These are phyloP conservation scores for Polia nebulosa DNA, from an alignment of 2,888 invertebrate genomes.

Conservation along the genomic window DNA sequence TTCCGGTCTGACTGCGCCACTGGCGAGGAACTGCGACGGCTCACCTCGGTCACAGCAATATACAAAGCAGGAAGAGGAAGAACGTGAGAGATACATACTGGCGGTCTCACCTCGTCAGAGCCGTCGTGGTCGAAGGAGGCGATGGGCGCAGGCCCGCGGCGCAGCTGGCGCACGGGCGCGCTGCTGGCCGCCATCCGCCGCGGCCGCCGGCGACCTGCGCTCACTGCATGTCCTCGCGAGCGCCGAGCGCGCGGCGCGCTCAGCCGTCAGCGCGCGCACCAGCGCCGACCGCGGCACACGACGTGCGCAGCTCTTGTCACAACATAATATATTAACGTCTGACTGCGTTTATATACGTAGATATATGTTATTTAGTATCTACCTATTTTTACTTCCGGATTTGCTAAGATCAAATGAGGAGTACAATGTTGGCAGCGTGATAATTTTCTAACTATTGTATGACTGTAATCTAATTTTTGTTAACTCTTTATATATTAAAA, in stretches of 20 bases:
- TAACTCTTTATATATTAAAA: too few species aligned
- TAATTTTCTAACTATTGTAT: not conserved
- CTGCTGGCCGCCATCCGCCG: slow-evolving; percentile 74
- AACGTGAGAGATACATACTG: slow-evolving; percentile 89
- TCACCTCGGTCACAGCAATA: slow-evolving; percentile 8
- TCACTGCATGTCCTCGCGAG: slow-evolving; percentile 40
- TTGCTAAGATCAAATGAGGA: not conserved
- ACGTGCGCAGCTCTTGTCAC: not conserved
- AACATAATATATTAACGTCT: slow-evolving; percentile 21
- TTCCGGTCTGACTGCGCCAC: not conserved
- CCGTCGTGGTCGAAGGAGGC: slow-evolving; percentile 97
- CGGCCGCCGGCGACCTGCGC: slow-evolving; percentile 43
- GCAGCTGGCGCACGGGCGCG: slow-evolving; percentile 91
- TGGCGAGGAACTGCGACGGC: not conserved
- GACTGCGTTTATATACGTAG: not conserved
- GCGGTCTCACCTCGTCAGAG: slow-evolving; percentile 93
- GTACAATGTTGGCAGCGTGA: not conserved
- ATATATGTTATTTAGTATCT: not conserved
- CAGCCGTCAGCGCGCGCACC: not conserved
- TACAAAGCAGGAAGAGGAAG: slow-evolving; percentile 75
- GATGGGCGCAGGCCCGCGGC: slow-evolving; percentile 98
- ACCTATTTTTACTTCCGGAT: slow-evolving; percentile 1
- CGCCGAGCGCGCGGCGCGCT: not conserved
- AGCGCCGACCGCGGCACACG: not conserved
- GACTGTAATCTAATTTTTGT: too few species aligned